Percentiles rank a stretch among this genome's conserved stretches.
phyloP scores from a whole-genome alignment of 2,888 invertebrate genomes.

The Nephrocerus scutellatus region DNA sequence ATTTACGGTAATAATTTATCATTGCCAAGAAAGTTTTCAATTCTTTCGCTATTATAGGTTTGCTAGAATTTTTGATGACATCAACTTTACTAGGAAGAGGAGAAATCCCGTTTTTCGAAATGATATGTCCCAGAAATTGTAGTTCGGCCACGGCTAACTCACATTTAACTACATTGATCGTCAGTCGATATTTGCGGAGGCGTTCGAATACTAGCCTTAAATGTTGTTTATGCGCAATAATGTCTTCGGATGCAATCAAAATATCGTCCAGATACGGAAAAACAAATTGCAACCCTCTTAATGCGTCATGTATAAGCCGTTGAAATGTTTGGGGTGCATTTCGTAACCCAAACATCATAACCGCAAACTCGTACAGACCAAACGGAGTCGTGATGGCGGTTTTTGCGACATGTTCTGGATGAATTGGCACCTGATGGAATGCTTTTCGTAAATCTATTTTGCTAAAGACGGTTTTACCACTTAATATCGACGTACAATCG shows the following conservation, averaged over 20 bases:
- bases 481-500: constrained; percentile 8
- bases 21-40: constrained; percentile 23
- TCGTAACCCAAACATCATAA: constrained; percentile 11
- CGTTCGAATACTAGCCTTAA: constrained; percentile 21
- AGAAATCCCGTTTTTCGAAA: constrained; percentile 11
- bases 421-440: constrained; percentile 18
- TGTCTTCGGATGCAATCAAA: constrained; percentile 21
- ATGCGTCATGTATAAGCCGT: constrained; percentile 12
- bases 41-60: constrained; percentile 17
- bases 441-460: constrained; percentile 13
- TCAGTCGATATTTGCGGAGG: constrained; percentile 22
- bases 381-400: constrained; percentile 15
- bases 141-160: constrained; percentile 14
- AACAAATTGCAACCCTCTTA: constrained; percentile 2
- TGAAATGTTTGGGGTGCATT: constrained; percentile 8
- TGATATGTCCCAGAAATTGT: constrained; percentile 18
- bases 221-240: constrained; percentile 22
- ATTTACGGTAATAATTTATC: constrained; percentile 19
- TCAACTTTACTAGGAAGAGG: constrained; percentile 17
- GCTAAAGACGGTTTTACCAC: constrained; percentile 10
- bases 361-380: constrained; percentile 14
- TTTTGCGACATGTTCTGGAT: constrained; percentile 9
- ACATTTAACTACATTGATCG: constrained; percentile 23
- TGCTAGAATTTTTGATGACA: constrained; percentile 16
- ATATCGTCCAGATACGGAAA: constrained; percentile 29